A percentile compares a stretch with the other conserved stretches of the same genome.
phyloP scores from a whole-genome alignment of 1,140 invertebrate species.

The Diplogasteroides magnus region DNA sequence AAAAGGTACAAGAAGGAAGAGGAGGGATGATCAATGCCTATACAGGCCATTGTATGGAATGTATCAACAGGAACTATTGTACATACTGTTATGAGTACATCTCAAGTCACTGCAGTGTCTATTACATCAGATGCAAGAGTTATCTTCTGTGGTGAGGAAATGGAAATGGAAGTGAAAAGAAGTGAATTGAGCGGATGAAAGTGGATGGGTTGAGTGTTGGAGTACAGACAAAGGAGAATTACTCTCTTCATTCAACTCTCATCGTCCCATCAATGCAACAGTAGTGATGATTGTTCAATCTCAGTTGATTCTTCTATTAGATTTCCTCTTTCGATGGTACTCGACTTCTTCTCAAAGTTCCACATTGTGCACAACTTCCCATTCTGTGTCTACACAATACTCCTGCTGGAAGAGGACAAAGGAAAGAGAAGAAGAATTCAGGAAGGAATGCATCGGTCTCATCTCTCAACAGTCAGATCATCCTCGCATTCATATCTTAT shows the following conservation, averaged over 20 bases:
- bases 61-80: slow-evolving; percentile 34
- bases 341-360: slow-evolving; percentile 1
- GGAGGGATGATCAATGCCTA: background rate
- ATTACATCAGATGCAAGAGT: slow-evolving; percentile 33
- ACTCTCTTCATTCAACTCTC: slow-evolving; percentile 35
- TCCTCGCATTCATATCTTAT: background rate
- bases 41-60: slow-evolving; percentile 31
- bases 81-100: slow-evolving; percentile 48
- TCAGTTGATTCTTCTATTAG: slow-evolving; percentile 6
- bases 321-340: slow-evolving; percentile 7
- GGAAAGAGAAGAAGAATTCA: slow-evolving; percentile 8
- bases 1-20: slow-evolving; percentile 9
- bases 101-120: slow-evolving; percentile 21
- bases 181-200: slow-evolving; percentile 25
- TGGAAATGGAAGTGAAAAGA: background rate
- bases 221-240: slow-evolving; percentile 28
- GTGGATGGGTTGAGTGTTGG: slow-evolving; percentile 34
- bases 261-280: slow-evolving; percentile 29
- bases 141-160: slow-evolving; percentile 22
- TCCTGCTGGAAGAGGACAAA: slow-evolving; percentile 17
- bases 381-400: slow-evolving; percentile 40
- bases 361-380: slow-evolving; percentile 32
- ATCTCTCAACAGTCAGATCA: slow-evolving; percentile 12
- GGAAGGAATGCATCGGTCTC: slow-evolving; percentile 20
- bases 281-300: slow-evolving; percentile 30